A percentile compares a stretch with the other conserved stretches of the same genome.
These are phyloP conservation scores for Pterostichus niger DNA, from an alignment of 2,888 invertebrate species.

Conservation along the genomic window DNA sequence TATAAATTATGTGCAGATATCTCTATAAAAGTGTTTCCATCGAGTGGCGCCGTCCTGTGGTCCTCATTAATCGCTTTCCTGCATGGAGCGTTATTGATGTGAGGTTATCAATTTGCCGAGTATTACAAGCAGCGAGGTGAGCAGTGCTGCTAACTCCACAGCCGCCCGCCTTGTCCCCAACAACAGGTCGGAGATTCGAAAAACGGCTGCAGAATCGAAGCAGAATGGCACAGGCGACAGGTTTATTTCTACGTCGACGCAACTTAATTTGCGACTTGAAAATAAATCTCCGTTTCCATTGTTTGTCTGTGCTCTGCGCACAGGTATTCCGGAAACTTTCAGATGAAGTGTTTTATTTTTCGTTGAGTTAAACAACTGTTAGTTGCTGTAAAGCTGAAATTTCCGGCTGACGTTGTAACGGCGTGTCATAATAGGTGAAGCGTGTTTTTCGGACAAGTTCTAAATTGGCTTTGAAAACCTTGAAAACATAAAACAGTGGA, in stretches of 20 bases:
- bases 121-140: constrained; percentile 44
- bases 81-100: constrained; percentile 58
- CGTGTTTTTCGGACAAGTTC: constrained; percentile 66
- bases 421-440: constrained; percentile 59
- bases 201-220: constrained; percentile 22
- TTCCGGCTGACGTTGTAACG: neutral
- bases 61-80: constrained; percentile 53
- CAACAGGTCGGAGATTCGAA: constrained; percentile 25
- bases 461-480: constrained; percentile 64
- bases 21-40: constrained; percentile 43
- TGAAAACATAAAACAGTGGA: constrained; percentile 65
- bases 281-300: constrained; percentile 66
- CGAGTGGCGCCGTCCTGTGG: constrained; percentile 3
- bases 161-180: constrained; percentile 1
- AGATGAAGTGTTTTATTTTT: constrained; percentile 64
- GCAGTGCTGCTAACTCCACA: neutral
- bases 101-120: constrained; percentile 57
- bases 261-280: constrained; percentile 65
- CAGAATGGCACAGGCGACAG: constrained; percentile 44
- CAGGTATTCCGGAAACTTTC: constrained; percentile 61
- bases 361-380: constrained; percentile 63
- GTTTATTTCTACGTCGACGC: constrained; percentile 57
- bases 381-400: constrained; percentile 48
- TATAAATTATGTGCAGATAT: constrained; percentile 14
- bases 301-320: constrained; percentile 60